Percentiles rank a stretch among this genome's conserved stretches.
These are phyloP conservation scores for Tetranychus urticae DNA, from an alignment of 1,140 invertebrate genomes.

Conservation along the genomic window DNA sequence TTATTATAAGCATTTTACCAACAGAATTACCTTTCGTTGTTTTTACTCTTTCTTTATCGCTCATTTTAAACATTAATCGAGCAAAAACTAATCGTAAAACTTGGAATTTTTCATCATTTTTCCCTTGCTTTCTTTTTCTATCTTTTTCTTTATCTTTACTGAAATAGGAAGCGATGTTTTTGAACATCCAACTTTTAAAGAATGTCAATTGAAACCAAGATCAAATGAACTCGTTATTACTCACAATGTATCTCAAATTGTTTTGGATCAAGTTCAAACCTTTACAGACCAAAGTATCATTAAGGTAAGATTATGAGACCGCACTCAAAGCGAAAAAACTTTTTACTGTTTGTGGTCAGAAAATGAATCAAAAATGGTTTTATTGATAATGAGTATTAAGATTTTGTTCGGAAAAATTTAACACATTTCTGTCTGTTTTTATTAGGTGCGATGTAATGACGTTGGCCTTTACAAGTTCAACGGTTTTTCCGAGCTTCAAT, in stretches of 20 bases:
- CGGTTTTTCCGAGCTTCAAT: conserved; percentile 36
- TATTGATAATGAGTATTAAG: not conserved
- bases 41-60: too few relatives aligned
- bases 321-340: too few relatives aligned
- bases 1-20: too few relatives aligned
- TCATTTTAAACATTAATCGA: too few relatives aligned
- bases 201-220: not conserved
- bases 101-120: too few relatives aligned
- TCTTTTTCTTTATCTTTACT: too few relatives aligned
- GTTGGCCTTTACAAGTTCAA: conserved; percentile 54
- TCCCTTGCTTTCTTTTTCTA: too few relatives aligned
- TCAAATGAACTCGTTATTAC: not conserved
- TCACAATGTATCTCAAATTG: not conserved
- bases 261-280: not conserved
- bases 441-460: conserved; percentile 38
- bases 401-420: not conserved
- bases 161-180: not conserved
- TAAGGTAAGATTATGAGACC: not conserved
- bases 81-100: too few relatives aligned
- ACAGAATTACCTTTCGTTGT: too few relatives aligned
- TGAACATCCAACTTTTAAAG: not conserved
- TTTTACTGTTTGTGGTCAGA: too few relatives aligned
- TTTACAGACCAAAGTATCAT: not conserved
- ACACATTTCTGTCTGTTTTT: not conserved
- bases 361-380: too few relatives aligned